Base-by-base conservation (phyloP, 2,797 vertebrate species). In the Morelia viridis region DNA sequence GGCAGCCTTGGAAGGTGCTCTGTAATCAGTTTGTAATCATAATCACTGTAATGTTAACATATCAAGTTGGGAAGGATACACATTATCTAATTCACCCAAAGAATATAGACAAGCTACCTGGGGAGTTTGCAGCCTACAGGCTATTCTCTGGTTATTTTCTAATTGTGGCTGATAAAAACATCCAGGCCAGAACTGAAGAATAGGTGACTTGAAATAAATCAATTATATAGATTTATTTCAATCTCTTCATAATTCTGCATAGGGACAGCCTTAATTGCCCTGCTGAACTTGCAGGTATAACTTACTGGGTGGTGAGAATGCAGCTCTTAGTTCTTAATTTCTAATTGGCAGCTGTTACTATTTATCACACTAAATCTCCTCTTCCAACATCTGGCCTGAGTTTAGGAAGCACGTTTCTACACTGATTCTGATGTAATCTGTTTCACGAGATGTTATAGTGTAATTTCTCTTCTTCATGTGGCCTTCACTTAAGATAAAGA, bases 251-350 rank as follows among this genome's bases (percentile, higher is more conserved):
- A 80, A 80, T 80, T 80, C 41, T 80, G 35, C 41, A 46, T 46
- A 46, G 41, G 76, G 22, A 46, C 0, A 1, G 22, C 9, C 76
- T 80, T 80, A 35, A 80, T 80, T 80, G 35, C 4, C 24, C 76
- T 80, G 41, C 35, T 46, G 50, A 53, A 53, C 50, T 53, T 53
- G 50, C 50, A 7, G 50, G 7, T 53, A 53, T 53, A 80, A 46
- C 7, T 46, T 80, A 80, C 22, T 80, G 76, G 76, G 11, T 46
- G 46, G 3, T 80, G 76, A 80, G 76, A 80, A 9, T 80, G 46
- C 85, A 90, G 53, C 65, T 89, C 91, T 80, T 68, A 92, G 89
- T 89, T 85, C 91, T 80, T 68, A 92, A 92, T 89, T 85, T 92
- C 91, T 92, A 90, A 94, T 92, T 80, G 41, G 76, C 76, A 46